Evolutionary conservation across 2,113 vertebrate genomes (phyloP).

Genomic region (Dipodomys ordii): DNA sequence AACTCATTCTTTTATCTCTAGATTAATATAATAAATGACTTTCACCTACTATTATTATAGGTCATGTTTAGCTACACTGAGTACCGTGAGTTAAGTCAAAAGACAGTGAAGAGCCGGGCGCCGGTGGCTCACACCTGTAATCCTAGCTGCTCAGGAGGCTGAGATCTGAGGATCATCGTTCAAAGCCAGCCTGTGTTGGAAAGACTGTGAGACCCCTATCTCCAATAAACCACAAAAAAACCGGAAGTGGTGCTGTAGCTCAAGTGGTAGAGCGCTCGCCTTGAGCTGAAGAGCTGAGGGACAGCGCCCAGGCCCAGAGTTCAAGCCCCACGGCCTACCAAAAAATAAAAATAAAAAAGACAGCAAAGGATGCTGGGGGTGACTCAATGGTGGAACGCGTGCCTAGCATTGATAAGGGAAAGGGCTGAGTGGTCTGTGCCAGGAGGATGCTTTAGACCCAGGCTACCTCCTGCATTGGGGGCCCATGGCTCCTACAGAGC

Average conservation of each 20-base stretch:
- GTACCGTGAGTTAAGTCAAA: background rate
- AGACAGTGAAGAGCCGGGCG: no score
- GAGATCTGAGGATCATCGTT: no score
- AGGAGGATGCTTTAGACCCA: background rate
- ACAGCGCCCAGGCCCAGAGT: no score
- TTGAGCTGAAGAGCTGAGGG: no score
- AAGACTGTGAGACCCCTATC: no score
- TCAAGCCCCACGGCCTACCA: no score
- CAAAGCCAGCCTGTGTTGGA: no score
- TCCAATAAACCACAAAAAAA: no score
- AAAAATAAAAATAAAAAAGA: background rate
- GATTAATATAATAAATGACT: background rate
- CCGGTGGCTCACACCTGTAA: no score
- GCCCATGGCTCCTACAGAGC: background rate
- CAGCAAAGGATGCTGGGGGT: background rate
- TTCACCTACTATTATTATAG: background rate
- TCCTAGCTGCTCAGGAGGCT: no score
- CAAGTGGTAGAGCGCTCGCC: no score
- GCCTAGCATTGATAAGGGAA: background rate
- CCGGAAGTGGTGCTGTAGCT: no score
- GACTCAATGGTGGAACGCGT: background rate
- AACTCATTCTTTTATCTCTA: background rate
- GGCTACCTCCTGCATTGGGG: background rate
- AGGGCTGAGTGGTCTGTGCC: background rate
- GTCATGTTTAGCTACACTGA: background rate